These are phyloP conservation scores for Lochmaea capreae DNA, from an alignment of 2,888 invertebrate species.

Conservation along the genomic window DNA sequence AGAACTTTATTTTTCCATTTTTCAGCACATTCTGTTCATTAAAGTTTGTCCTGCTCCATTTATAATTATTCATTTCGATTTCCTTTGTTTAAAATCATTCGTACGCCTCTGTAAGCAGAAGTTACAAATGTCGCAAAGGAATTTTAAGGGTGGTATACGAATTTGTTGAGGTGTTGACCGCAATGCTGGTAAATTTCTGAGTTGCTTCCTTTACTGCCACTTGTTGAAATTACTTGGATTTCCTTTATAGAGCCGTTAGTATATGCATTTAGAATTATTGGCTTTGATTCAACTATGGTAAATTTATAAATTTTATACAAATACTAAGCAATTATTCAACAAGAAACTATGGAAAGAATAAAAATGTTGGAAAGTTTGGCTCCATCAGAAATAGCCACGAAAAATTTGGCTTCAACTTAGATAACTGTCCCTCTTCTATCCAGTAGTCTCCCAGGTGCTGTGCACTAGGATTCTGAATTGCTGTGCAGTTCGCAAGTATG, in stretches of 20 bases:
- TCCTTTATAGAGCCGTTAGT: neutral
- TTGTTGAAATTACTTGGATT: neutral
- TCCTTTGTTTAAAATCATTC: neutral
- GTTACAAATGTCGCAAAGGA: neutral
- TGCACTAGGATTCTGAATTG: too few relatives aligned
- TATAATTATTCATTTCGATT: neutral
- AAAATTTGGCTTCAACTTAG: too few relatives aligned
- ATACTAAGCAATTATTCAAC: too few relatives aligned
- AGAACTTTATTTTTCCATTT: neutral
- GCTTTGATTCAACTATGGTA: neutral
- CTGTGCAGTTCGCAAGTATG: too few relatives aligned
- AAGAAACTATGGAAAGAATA: too few relatives aligned
- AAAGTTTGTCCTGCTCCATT: too few relatives aligned
- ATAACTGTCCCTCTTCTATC: too few relatives aligned
- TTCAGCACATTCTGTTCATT: neutral
- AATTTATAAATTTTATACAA: neutral
- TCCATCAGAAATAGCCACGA: too few relatives aligned
- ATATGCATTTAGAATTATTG: neutral
- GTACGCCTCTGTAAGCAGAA: neutral
- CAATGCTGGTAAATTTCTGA: conserved; percentile 1
- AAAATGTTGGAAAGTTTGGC: too few relatives aligned
- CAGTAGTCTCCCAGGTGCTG: too few relatives aligned
- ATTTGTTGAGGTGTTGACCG: conserved; percentile 4
- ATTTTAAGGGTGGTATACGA: neutral
- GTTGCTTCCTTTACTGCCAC: conserved; percentile 1